Evolutionary conservation across 2,888 invertebrate species (phyloP), one percentile per base, ranked within the genome.

Genomic region (Stramonita haemastoma): DNA sequence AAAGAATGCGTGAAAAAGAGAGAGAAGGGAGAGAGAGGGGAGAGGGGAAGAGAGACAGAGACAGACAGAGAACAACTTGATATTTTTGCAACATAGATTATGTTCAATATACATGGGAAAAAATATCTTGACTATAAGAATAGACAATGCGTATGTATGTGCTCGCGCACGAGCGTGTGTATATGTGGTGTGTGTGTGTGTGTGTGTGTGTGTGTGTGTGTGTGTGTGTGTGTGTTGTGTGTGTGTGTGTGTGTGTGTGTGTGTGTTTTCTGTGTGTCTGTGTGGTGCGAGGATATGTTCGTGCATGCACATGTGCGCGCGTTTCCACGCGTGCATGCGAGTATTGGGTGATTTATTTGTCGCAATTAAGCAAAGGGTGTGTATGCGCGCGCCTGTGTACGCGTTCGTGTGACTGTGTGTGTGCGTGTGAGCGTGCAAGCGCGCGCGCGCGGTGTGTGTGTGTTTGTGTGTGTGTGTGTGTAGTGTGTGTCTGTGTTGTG

Each of bases 131-230:
- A 6, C 6, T 66, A 66, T 66, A 13, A 66, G 66, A 66, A 22
- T 26, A 66, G 66, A 22, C 2, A 22, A 26, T 66, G 66, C 26
- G 66, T 66, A 13, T 66, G 66, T 66, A 26, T 66, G 66, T 13
- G 66, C 13, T 4, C 26, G 66, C 26, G 13, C 26, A 2, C 1
- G 19, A 6, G 66, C 26, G 66, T 26, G 73, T 77, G 73, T 77
- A 4, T 66, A n/a, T 13, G 73, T 77, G 29, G 73, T 77, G 26
- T 26, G 73, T 77, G 73, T 77, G 73, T 29, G n/a, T 77, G 73
- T 29, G 73, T 13, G 73, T 83, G 26, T 83, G 66, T 34, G n/a
- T 60, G 26, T 88, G n/a, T 46, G 57, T 88, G 26, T 88, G 32
- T 70, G 19, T 60, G 11, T 17, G 15, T 60, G 60, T 60, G n/a